phyloP scores from a whole-genome alignment of 92 coral and sea anemone genomes.

The Zoanthus solanderi region DNA sequence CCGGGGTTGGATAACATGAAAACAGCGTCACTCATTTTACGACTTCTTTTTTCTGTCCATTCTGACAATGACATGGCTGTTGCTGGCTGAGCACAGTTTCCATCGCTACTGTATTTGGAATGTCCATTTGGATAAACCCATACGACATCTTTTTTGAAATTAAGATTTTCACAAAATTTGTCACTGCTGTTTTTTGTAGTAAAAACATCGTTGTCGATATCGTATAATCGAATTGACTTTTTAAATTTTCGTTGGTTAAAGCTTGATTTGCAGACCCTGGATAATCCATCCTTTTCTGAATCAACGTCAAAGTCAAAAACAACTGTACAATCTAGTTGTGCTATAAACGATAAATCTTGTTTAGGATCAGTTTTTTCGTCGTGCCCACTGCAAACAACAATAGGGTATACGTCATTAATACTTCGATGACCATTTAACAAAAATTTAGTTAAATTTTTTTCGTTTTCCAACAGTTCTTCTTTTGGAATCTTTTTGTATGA shows the following conservation, averaged over 20 bases:
- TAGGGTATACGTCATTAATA: slow-evolving; percentile 26
- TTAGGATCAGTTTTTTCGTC: slow-evolving; percentile 13
- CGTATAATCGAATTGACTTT: slow-evolving; percentile 28
- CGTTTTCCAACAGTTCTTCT: slow-evolving; percentile 17
- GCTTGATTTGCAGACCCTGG: slow-evolving; percentile 25
- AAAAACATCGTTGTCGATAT: slow-evolving; percentile 46
- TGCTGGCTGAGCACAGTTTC: slow-evolving; percentile 43
- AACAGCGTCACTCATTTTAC: slow-evolving; percentile 39
- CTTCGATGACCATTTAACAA: slow-evolving; percentile 32
- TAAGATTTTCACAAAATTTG: slow-evolving; percentile 34
- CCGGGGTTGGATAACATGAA: slow-evolving; percentile 28
- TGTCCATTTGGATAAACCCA: slow-evolving; percentile 48
- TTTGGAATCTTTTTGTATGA: slow-evolving; percentile 20
- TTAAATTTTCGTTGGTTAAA: slow-evolving; percentile 28
- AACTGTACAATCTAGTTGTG: slow-evolving; percentile 42
- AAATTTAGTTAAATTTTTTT: slow-evolving; percentile 32
- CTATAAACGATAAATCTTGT: slow-evolving; percentile 37
- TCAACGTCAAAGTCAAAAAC: slow-evolving; percentile 40
- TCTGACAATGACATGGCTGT: slow-evolving; percentile 38
- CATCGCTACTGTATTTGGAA: slow-evolving; percentile 28
- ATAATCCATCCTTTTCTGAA: slow-evolving; percentile 41
- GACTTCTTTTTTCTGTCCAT: slow-evolving; percentile 48
- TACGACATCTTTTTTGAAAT: slow-evolving; percentile 35
- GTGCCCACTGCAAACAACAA: slow-evolving; percentile 31
- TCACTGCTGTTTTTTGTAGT: slow-evolving; percentile 15